A percentile compares a stretch with the other conserved stretches of the same genome.
These are phyloP conservation scores for Chrysolina oricalcia DNA, from an alignment of 2,888 invertebrate species.

Conservation along the genomic window DNA sequence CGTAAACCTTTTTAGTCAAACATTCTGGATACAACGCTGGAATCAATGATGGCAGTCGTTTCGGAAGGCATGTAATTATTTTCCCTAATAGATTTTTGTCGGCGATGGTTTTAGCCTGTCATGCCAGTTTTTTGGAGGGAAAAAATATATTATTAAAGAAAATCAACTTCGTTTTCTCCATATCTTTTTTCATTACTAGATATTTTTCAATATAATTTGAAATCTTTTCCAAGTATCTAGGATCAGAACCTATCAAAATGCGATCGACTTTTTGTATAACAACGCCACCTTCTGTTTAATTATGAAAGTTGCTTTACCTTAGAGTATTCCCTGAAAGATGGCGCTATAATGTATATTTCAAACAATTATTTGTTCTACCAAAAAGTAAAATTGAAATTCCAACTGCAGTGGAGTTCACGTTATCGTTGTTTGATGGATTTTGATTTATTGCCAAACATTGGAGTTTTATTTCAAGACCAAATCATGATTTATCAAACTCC, in stretches of 20 bases:
- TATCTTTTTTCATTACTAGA: not conserved
- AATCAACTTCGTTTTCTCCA: not conserved
- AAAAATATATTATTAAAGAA: slow-evolving; percentile 4
- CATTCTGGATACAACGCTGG: slow-evolving; percentile 69
- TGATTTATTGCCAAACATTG: no score
- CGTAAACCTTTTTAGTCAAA: slow-evolving; percentile 64
- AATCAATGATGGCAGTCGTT: slow-evolving; percentile 72
- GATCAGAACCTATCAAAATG: slow-evolving; percentile 12
- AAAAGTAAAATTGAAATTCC: not conserved
- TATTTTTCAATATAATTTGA: slow-evolving; percentile 13
- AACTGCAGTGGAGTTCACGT: no score
- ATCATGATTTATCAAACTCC: no score
- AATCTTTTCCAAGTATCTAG: slow-evolving; percentile 8
- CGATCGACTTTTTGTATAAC: not conserved
- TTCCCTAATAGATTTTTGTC: slow-evolving; percentile 22
- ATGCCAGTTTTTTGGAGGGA: not conserved
- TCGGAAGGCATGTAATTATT: slow-evolving; percentile 24
- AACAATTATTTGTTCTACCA: not conserved
- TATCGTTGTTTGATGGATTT: no score
- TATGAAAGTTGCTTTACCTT: not conserved
- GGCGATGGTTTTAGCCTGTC: not conserved
- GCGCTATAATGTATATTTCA: not conserved
- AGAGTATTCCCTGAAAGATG: not conserved
- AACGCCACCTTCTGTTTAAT: not conserved
- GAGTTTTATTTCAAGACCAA: no score